Conservation (phyloP, 2,888 invertebrate genomes). For the Ormyrus labotus region DNA sequence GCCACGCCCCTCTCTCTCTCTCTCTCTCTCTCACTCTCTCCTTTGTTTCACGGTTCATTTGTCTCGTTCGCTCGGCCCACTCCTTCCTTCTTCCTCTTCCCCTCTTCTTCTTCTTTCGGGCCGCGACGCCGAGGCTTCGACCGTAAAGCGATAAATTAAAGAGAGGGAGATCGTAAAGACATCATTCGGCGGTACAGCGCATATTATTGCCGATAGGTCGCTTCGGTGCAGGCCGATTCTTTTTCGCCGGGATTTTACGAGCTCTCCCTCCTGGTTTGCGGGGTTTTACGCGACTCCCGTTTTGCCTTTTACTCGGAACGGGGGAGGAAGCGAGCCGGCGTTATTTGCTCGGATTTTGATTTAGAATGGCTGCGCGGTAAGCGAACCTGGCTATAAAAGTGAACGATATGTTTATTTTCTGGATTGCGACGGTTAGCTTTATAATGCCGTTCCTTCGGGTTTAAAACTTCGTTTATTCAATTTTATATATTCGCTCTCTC, state of each 20-base stretch:
- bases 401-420: constrained; percentile 29
- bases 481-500: too few relatives aligned
- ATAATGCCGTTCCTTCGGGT: too few relatives aligned
- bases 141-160: constrained; percentile 73
- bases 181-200: constrained; percentile 70
- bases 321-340: not conserved
- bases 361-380: not conserved
- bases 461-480: too few relatives aligned
- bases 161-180: constrained; percentile 65
- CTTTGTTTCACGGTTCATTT: constrained; percentile 75
- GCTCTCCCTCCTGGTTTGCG: constrained; percentile 5
- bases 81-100: constrained; percentile 19
- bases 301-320: not conserved
- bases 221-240: constrained; percentile 41
- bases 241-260: too few relatives aligned
- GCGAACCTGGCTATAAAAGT: constrained; percentile 30
- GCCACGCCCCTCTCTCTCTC: constrained; percentile 69
- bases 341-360: constrained; percentile 31
- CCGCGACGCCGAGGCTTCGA: constrained; percentile 16
- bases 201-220: constrained; percentile 68
- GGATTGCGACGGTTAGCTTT: not conserved
- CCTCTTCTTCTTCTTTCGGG: constrained; percentile 39
- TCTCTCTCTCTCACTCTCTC: constrained; percentile 57
- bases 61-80: constrained; percentile 65
- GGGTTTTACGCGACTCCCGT: constrained; percentile 30